Conservation (phyloP, 2,888 invertebrate genomes). For the Phortica okadai region DNA sequence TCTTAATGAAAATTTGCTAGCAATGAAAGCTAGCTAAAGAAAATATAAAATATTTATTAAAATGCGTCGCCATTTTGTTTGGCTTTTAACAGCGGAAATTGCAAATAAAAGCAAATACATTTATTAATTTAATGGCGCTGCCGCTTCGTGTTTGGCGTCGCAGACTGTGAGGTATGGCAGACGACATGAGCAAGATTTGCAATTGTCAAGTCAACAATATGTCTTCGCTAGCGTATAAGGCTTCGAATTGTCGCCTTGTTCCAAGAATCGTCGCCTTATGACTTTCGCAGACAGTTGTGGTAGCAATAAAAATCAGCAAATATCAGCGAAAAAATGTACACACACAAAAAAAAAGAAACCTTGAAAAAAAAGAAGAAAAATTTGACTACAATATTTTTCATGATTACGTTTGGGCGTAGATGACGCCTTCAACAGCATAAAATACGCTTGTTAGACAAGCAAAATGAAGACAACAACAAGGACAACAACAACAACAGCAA, state of each 20-base stretch:
- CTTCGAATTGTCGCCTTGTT: neutral
- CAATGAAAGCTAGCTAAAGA: constrained; percentile 47
- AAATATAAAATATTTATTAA: neutral
- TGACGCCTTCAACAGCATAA: constrained; percentile 23
- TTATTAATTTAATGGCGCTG: no score
- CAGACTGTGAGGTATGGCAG: no score
- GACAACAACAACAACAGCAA: constrained; percentile 11
- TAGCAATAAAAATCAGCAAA: neutral
- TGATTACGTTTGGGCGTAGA: neutral
- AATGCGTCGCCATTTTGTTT: neutral
- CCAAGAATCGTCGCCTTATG: neutral
- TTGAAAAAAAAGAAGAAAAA: neutral
- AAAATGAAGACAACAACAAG: constrained; percentile 33
- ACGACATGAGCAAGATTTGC: no score
- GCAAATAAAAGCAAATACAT: constrained; percentile 4
- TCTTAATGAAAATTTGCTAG: constrained; percentile 46
- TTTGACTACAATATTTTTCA: neutral
- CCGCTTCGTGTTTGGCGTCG: no score
- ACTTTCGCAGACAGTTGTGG: neutral
- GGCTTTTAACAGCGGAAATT: constrained; percentile 49
- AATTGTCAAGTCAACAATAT: no score
- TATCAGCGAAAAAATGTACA: neutral
- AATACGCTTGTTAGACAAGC: constrained; percentile 34
- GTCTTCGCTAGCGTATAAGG: no score
- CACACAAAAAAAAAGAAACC: neutral